Base-by-base conservation (phyloP, 2,113 vertebrate species). In the Nicator chloris region DNA sequence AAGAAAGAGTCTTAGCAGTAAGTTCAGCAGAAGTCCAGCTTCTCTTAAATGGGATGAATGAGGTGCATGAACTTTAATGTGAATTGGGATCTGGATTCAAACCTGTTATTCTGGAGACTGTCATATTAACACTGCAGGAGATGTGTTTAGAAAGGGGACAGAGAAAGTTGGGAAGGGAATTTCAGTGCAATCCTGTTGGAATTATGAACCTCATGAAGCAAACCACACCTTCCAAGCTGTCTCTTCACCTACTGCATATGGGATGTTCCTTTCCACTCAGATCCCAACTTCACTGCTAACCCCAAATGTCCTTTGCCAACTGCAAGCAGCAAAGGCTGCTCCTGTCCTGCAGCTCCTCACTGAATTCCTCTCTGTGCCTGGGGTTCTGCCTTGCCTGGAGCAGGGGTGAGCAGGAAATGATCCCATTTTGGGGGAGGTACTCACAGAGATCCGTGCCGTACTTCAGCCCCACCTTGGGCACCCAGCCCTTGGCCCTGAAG, bases 391-490 rank as follows among this genome's bases (percentile, higher is more conserved):
- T 4, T 17, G 26, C 37, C 81, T 63, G 53, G n/a, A 51, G 71
- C 26, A 39, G 23, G 28, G 37, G 7, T 13, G 37, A 61, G 28
- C 10, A 45, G 42, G 21, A 86, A 76, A 49, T 4, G 6, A 26
- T 12, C 24, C n/a, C 7, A 2, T 12, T 68, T 26, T 37, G 81
- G 54, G 42, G n/a, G 28, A 28, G 31, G 14, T 92, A 98, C 99
- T 99, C 97, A 99, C 99, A 76, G 51, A 99, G 94, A 91, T 99
- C 99, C 0, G 98, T 98, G 20, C 99, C 99, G 1, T 99, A 99
- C 93, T 99, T 99, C 86, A 99, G 96, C 16, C 99, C 99, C 3
- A 97, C 97, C 96, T 99, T 99, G 75, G 99, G 99, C 72, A 99
- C 98, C 99, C 99, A 99, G 37, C 99, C 99, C 97, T 96, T 98